A percentile compares a stretch with the other conserved stretches of the same genome.
Evolutionary conservation across 2,797 vertebrate genomes (phyloP).

Genomic region (Psittacula echo): DNA sequence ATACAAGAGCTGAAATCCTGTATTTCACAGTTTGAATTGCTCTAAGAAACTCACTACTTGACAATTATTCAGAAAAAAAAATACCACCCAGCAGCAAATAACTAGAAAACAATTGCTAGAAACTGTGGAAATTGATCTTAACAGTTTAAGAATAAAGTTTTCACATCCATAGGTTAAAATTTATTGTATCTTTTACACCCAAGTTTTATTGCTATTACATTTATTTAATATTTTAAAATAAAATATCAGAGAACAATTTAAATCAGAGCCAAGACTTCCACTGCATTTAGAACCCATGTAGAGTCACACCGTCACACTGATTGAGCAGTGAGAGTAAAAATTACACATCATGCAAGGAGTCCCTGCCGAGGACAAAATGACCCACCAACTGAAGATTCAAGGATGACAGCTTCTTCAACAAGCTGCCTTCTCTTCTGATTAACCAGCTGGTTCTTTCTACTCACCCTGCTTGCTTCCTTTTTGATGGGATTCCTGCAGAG

Average conservation of each 20-base stretch:
- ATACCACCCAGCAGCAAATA: neutral
- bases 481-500: constrained; percentile 72
- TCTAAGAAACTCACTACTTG: neutral
- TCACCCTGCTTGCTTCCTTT: constrained; percentile 28
- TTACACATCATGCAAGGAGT: constrained; percentile 58
- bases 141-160: constrained; percentile 21
- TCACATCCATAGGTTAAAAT: constrained; percentile 36
- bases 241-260: constrained; percentile 42
- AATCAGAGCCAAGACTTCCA: constrained; percentile 42
- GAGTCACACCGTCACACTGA: constrained; percentile 30
- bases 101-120: neutral
- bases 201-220: neutral
- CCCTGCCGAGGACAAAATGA: constrained; percentile 75
- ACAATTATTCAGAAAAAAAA: neutral
- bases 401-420: constrained; percentile 61
- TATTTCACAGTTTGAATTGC: neutral
- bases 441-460: constrained; percentile 48
- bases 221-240: constrained; percentile 14
- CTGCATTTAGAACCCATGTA: constrained; percentile 31
- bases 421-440: constrained; percentile 68
- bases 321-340: constrained; percentile 64
- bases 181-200: neutral
- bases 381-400: constrained; percentile 63
- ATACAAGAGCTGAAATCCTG: neutral
- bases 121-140: neutral